Base-by-base conservation (phyloP, 1,140 invertebrate genomes). In the Lasaia peninsularis region DNA sequence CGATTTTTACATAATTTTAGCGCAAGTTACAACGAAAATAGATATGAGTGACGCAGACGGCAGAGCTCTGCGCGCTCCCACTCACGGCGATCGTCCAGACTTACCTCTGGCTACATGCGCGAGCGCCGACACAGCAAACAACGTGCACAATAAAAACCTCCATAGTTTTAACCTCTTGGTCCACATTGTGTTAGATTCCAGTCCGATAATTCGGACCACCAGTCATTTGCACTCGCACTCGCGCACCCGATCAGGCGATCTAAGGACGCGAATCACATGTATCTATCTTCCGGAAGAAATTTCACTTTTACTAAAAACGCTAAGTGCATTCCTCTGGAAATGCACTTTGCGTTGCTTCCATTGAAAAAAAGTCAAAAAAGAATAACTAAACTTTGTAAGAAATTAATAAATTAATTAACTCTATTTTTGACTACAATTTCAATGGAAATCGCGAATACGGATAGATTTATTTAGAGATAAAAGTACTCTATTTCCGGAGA, bases 401-500 rank as follows among this genome's bases (percentile, higher is more conserved):
- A n/a, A 54, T 18, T 50, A 21, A 11, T n/a, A 21, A 65, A 54
- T 61, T 24, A 60, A 68, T 51, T 56, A 60, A 62, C 64, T 56
- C 69, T 73, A 67, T 63, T 66, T 61, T 72, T 69, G 77, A 80
- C 71, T 71, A 72, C 79, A 67, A 68, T 76, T 78, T 28, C 63
- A 82, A 76, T 75, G 71, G 72, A 70, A 48, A 18, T 18, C 64
- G 67, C 69, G 67, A 61, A 6, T 69, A 55, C 64, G 57, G 52
- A 65, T 60, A 63, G 59, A 64, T 63, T 65, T 51, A 34, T 35
- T 37, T 48, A 40, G 35, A 44, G 37, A 31, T 0, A 56, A 40
- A 78, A 81, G 82, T 80, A 90, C 89, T 88, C 82, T 90, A 90
- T 90, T 86, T 87, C 78, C 83, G 84, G 86, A 90, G 88, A 90